A percentile compares a stretch with the other conserved stretches of the same genome.
Conservation (phyloP, 1,140 invertebrate genomes). For the Battus philenor region DNA sequence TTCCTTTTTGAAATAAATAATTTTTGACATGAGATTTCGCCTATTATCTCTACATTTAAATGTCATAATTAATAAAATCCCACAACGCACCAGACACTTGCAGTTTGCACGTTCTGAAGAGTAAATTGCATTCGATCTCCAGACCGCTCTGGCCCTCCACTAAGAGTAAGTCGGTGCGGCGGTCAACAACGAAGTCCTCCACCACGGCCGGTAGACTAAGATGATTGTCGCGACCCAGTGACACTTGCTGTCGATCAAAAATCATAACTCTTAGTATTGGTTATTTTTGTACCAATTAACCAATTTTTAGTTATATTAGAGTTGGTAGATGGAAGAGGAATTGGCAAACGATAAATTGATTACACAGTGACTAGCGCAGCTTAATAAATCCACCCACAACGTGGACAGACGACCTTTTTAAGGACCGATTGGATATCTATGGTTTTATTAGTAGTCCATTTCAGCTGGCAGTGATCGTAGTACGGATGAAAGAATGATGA, state of each 20-base stretch:
- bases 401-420: too few species aligned
- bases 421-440: too few species aligned
- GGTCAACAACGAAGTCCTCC: conserved; percentile 46
- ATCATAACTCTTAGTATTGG: neutral
- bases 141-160: conserved; percentile 38
- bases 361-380: neutral
- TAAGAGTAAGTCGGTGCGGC: conserved; percentile 40
- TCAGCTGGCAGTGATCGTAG: too few species aligned
- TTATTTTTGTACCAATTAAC: neutral
- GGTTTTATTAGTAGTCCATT: too few species aligned
- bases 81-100: conserved; percentile 71
- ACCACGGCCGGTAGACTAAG: conserved; percentile 46
- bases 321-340: too few species aligned
- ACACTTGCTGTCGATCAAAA: conserved; percentile 44
- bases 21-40: too few species aligned
- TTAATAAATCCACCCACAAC: too few species aligned
- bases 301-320: neutral
- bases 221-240: conserved; percentile 29
- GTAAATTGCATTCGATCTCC: conserved; percentile 47
- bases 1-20: too few species aligned
- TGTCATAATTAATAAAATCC: too few species aligned
- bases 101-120: conserved; percentile 71
- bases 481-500: too few species aligned
- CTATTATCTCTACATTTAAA: too few species aligned
- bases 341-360: neutral